Percentiles rank a stretch among this genome's conserved stretches.
Evolutionary conservation across 2,888 invertebrate species (phyloP).

Genomic region (Holacanthella duospinosa): DNA sequence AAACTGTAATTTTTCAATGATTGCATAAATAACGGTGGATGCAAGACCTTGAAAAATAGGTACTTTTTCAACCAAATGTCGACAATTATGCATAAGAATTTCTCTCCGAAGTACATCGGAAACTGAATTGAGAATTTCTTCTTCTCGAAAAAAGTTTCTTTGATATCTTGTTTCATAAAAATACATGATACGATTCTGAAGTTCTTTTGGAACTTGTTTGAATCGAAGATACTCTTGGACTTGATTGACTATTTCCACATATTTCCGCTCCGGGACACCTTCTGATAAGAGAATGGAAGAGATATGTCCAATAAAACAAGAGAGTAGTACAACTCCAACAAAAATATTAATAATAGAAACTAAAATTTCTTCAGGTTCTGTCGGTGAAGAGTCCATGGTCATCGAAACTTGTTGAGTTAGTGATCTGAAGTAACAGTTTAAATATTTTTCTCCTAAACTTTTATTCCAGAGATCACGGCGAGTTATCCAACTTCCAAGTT

Average conservation of each 20-base stretch:
- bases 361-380: slow-evolving; percentile 22
- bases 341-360: slow-evolving; percentile 17
- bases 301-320: slow-evolving; percentile 17
- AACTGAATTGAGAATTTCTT: slow-evolving; percentile 16
- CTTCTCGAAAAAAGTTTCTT: slow-evolving; percentile 19
- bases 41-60: slow-evolving; percentile 43
- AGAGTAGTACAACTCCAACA: slow-evolving; percentile 13
- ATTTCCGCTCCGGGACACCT: slow-evolving; percentile 14
- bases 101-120: slow-evolving; percentile 40
- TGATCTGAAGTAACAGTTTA: slow-evolving; percentile 21
- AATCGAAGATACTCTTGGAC: slow-evolving; percentile 25
- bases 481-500: slow-evolving; percentile 21
- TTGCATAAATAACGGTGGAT: slow-evolving; percentile 45
- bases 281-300: slow-evolving; percentile 14
- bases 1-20: slow-evolving; percentile 48
- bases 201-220: slow-evolving; percentile 22
- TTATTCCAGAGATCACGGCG: slow-evolving; percentile 17
- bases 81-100: slow-evolving; percentile 49
- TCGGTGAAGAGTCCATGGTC: slow-evolving; percentile 14
- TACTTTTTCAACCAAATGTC: slow-evolving; percentile 49
- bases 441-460: slow-evolving; percentile 12
- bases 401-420: slow-evolving; percentile 16
- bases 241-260: slow-evolving; percentile 13
- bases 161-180: slow-evolving; percentile 22
- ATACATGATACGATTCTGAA: slow-evolving; percentile 18